A percentile compares a stretch with the other conserved stretches of the same genome.
These are phyloP conservation scores for Marmota monax DNA, from an alignment of 2,113 vertebrate genomes.

Conservation along the genomic window DNA sequence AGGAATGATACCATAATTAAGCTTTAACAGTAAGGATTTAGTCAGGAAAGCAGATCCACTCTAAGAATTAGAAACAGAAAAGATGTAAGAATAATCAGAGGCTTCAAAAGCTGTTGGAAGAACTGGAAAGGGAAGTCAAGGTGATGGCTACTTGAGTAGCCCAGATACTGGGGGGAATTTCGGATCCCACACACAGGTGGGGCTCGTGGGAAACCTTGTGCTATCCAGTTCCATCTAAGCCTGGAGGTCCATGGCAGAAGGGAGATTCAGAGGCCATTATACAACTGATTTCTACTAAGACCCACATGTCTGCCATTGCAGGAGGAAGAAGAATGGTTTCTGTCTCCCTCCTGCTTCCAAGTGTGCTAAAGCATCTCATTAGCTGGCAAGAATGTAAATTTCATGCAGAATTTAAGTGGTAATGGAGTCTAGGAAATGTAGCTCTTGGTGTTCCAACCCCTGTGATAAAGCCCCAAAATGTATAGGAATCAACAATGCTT, in stretches of 20 bases:
- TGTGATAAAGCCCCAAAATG: background rate
- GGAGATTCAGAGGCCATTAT: background rate
- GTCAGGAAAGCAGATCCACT: background rate
- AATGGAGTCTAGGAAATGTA: background rate
- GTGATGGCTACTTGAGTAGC: background rate
- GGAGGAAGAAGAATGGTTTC: background rate
- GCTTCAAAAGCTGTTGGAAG: background rate
- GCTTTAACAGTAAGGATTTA: background rate
- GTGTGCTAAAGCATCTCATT: background rate
- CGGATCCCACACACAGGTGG: background rate
- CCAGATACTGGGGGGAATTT: background rate
- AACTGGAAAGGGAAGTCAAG: background rate
- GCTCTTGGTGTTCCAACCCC: background rate
- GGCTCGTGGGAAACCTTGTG: background rate
- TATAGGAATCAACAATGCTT: background rate
- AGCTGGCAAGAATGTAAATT: background rate
- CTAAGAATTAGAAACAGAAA: constrained; percentile 16
- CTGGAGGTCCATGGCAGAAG: background rate
- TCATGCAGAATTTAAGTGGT: background rate
- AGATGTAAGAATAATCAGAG: background rate
- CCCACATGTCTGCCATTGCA: background rate
- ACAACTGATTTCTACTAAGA: background rate
- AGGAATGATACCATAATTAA: background rate
- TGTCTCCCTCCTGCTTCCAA: background rate
- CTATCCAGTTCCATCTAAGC: background rate